Base-by-base conservation (phyloP, 2,888 invertebrate species). In the Capitulum mitella region DNA sequence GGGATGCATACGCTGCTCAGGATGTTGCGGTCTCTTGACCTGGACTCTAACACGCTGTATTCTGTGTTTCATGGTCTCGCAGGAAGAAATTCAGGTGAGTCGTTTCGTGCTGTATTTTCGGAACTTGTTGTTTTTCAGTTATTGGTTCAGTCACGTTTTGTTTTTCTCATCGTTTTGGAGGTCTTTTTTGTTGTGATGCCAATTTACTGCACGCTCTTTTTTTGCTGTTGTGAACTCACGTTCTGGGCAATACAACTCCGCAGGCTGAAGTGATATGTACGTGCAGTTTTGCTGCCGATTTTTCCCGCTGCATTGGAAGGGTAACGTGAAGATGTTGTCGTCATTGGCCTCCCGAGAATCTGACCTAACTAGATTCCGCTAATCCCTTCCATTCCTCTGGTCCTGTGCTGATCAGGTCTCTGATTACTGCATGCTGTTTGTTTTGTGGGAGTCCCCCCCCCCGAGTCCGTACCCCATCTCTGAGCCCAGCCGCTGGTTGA, bases 11-110 rank as follows among this genome's bases (percentile, higher is more conserved):
- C 58, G 10, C 58, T 12, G 58, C n/a, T 58, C n/a, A 26, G 8
- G 29, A 10, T 58, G 29, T 10, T n/a, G 26, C 8, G 10, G 3
- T 10, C 29, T 58, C 29, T 5, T 10, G n/a, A 51, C 19, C 3
- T 10, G 10, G 16, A 5, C 51, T 19, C 29, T 51, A 78, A 51
- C 70, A 2, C 34, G 64, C 26, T 70, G 26, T 70, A 26, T 26
- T 10, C 26, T 37, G 22, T 70, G 19, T 70, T 70, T 26, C 70
- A 70, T 70, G 70, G 12, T 10, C 37, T 40, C n/a, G 2, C 70
- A 70, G 70, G 37, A 70, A 37, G 26, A 70, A 37, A 8, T 70
- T 26, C 70, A 70, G 70, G 70, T 70, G 40, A 26, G 70, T 70
- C 37, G n/a, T n/a, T n/a, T n/a, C 29, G 43, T 43, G 5, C 5